Base-by-base conservation (phyloP, 2,888 invertebrate genomes). In the Melanophora roralis region DNA sequence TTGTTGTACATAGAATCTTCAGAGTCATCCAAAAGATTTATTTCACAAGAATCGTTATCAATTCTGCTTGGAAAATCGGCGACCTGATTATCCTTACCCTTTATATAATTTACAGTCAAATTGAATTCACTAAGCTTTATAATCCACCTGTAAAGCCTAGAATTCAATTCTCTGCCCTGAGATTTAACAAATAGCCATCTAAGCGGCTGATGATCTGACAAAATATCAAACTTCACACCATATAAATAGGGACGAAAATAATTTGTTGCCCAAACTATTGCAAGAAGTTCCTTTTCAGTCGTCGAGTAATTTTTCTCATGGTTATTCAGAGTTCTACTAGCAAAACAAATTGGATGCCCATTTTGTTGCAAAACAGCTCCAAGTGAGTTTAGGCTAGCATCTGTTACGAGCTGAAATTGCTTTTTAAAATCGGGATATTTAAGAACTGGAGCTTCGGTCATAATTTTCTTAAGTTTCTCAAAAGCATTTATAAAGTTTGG, bases 341-440 rank as follows among this genome's bases (percentile, higher is more conserved):
- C 64, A 49, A 64, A 64, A n/a, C 49, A 47, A 36, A 64, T 47
- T 16, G 64, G 64, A 19, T 64, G 69, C n/a, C 49, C 51, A 8
- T 71, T 68, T 55, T 80, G 77, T 36, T 71, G 74, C 12, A 82
- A 34, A 38, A 80, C 69, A 0, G 78, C 72, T 8, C 75, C 80
- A 40, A 82, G 9, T 8, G 73, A 72, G 34, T 53, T 45, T 19
- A 43, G 43, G 34, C 68, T 74, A 7, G 69, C 78, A 43, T 81
- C 78, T 3, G 74, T 79, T 3, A 67, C 14, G 11, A 71, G 32
- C 32, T 77, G 55, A 67, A 72, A 78, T 47, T 36, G 14, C 16
- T 45, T 65, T 43, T 51, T 12, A 21, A 74, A 77, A 36, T 76
- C 53, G 0, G 68, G 68, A 62, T 68, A 76, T 34, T 67, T 67